A percentile compares a stretch with the other conserved stretches of the same genome.
Evolutionary conservation across 2,888 invertebrate species (phyloP).

Genomic region (Epinotia ramella): DNA sequence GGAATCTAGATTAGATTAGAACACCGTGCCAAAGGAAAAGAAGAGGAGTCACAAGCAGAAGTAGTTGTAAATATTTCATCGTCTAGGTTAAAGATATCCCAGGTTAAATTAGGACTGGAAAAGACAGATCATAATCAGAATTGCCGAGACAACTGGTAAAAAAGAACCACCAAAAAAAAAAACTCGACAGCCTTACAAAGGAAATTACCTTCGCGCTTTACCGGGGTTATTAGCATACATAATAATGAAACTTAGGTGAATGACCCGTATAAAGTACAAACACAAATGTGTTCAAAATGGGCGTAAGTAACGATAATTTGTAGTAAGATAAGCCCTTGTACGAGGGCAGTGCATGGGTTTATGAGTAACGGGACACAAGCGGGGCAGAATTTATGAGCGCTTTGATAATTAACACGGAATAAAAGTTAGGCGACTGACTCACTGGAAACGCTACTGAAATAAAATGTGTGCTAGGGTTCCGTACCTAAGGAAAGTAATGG

Average conservation of each 20-base stretch:
- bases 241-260: slow-evolving; percentile 38
- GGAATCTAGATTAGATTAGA: no score
- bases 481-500: not conserved
- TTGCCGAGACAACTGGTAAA: not conserved
- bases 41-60: no score
- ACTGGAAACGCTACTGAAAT: slow-evolving; percentile 50
- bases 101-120: no score
- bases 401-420: slow-evolving; percentile 62
- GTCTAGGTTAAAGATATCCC: no score
- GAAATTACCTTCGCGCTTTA: slow-evolving; percentile 15
- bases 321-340: slow-evolving; percentile 1
- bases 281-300: not conserved
- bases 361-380: slow-evolving; percentile 56
- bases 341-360: slow-evolving; percentile 49
- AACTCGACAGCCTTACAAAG: slow-evolving; percentile 7
- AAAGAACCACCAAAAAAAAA: not conserved
- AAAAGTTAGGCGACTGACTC: slow-evolving; percentile 40
- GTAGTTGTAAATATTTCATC: no score
- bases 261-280: slow-evolving; percentile 19
- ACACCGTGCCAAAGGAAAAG: no score
- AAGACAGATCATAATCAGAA: no score
- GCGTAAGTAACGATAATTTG: not conserved
- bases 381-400: slow-evolving; percentile 62
- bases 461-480: not conserved
- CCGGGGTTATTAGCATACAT: slow-evolving; percentile 16